These are phyloP conservation scores for Oeneis ivallda DNA, from an alignment of 2,888 invertebrate species.

Conservation along the genomic window DNA sequence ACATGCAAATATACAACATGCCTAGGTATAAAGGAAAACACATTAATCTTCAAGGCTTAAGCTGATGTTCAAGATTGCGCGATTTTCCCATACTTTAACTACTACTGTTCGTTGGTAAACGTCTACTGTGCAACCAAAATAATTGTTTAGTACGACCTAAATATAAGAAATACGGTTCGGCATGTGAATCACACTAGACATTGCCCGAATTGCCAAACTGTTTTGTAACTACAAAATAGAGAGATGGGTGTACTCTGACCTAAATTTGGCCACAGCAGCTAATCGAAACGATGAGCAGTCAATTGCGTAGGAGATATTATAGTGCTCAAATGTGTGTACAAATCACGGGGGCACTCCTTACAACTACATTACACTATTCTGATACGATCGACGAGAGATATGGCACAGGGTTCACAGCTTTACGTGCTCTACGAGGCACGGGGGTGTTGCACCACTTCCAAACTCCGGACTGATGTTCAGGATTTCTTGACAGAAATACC, in stretches of 20 bases:
- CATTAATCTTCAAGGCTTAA: slow-evolving; percentile 29
- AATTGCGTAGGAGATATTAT: too few relatives aligned
- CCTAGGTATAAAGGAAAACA: slow-evolving; percentile 27
- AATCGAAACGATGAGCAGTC: too few relatives aligned
- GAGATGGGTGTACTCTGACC: neutral
- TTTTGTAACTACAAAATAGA: neutral
- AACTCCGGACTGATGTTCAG: too few relatives aligned
- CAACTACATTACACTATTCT: too few relatives aligned
- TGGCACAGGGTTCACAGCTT: too few relatives aligned
- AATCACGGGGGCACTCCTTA: too few relatives aligned
- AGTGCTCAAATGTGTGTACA: too few relatives aligned
- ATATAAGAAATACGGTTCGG: slow-evolving; percentile 14
- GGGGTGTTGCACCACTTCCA: too few relatives aligned
- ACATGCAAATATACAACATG: slow-evolving; percentile 25
- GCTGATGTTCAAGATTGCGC: slow-evolving; percentile 29
- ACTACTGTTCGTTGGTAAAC: slow-evolving; percentile 20
- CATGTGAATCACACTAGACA: slow-evolving; percentile 15
- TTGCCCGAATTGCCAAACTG: slow-evolving; percentile 5
- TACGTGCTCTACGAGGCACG: too few relatives aligned
- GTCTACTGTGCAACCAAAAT: slow-evolving; percentile 19
- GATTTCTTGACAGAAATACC: too few relatives aligned
- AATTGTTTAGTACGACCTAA: slow-evolving; percentile 21
- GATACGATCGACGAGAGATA: too few relatives aligned
- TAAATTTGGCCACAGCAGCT: too few relatives aligned
- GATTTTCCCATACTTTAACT: slow-evolving; percentile 34